Evolutionary conservation across 1,140 invertebrate species (phyloP).

Genomic region (Drosophila pandora): DNA sequence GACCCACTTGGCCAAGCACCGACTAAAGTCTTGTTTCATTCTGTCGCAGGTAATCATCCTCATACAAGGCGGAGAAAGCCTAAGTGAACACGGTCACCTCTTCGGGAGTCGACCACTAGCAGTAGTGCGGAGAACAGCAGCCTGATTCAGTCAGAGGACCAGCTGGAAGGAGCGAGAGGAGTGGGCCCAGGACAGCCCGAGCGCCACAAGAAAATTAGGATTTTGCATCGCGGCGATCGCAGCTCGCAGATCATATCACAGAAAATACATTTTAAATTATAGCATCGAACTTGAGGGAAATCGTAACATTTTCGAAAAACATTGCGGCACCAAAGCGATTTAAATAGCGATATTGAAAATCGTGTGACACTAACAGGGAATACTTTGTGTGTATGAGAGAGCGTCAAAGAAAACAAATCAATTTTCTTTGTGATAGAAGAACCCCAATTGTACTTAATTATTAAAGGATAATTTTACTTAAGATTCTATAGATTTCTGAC

Average conservation of each 20-base stretch:
- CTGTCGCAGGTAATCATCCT: conserved; percentile 56
- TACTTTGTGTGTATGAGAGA: conserved; percentile 5
- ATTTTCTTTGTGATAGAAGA: conserved; percentile 57
- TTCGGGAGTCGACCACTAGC: conserved; percentile 49
- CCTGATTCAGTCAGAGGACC: conserved; percentile 29
- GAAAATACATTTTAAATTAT: conserved; percentile 25
- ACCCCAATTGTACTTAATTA: conserved; percentile 70
- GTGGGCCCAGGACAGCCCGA: conserved; percentile 7
- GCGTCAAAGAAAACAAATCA: conserved; percentile 31
- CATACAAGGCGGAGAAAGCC: conserved; percentile 62
- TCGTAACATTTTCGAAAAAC: conserved; percentile 35
- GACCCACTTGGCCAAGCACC: not conserved
- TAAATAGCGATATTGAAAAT: conserved; percentile 16
- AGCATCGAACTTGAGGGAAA: conserved; percentile 14
- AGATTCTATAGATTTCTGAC: conserved; percentile 30
- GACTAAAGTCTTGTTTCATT: not conserved
- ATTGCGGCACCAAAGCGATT: conserved; percentile 25
- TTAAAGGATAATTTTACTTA: conserved; percentile 38
- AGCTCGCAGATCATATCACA: conserved; percentile 27
- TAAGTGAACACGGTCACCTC: conserved; percentile 51
- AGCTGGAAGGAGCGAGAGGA: conserved; percentile 25
- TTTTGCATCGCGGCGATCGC: conserved; percentile 33
- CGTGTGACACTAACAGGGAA: conserved; percentile 45
- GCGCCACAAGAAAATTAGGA: conserved; percentile 13
- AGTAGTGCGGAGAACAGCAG: conserved; percentile 43